Evolutionary conservation across 1,140 invertebrate species (phyloP).

Genomic region (Danaus melanippus): DNA sequence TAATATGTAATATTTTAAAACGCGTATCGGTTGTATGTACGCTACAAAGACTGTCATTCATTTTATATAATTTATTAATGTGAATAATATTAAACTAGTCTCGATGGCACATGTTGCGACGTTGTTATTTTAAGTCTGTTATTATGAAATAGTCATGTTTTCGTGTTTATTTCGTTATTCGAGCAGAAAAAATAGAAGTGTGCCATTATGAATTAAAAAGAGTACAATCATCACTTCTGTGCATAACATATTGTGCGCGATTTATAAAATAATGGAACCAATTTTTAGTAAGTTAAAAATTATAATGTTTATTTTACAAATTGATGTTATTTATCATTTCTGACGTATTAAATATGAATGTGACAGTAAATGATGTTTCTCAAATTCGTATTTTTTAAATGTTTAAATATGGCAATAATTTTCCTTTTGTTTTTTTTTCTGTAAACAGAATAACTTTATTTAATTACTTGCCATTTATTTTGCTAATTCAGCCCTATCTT

Average conservation of each 20-base stretch:
- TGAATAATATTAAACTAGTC: conserved; percentile 52
- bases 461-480: conserved; percentile 24
- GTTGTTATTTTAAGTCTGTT: conserved; percentile 9
- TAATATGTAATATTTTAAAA: conserved; percentile 18
- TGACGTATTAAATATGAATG: too few species aligned
- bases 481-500: conserved; percentile 27
- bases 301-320: too few species aligned
- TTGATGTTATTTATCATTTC: too few species aligned
- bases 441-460: too few species aligned
- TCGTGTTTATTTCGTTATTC: conserved; percentile 17
- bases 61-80: conserved; percentile 58
- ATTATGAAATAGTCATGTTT: conserved; percentile 3
- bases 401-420: too few species aligned
- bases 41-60: conserved; percentile 47
- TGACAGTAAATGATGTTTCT: too few species aligned
- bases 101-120: conserved; percentile 19
- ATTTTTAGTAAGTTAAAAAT: too few species aligned
- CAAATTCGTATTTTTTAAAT: too few species aligned
- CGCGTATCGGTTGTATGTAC: conserved; percentile 8
- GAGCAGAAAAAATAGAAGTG: conserved; percentile 8
- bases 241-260: too few species aligned
- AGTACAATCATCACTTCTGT: too few species aligned
- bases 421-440: too few species aligned
- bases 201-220: conserved; percentile 32
- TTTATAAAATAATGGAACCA: too few species aligned